A percentile compares a stretch with the other conserved stretches of the same genome.
phyloP scores from a whole-genome alignment of 2,888 invertebrate genomes.

The Andrena bicolor region DNA sequence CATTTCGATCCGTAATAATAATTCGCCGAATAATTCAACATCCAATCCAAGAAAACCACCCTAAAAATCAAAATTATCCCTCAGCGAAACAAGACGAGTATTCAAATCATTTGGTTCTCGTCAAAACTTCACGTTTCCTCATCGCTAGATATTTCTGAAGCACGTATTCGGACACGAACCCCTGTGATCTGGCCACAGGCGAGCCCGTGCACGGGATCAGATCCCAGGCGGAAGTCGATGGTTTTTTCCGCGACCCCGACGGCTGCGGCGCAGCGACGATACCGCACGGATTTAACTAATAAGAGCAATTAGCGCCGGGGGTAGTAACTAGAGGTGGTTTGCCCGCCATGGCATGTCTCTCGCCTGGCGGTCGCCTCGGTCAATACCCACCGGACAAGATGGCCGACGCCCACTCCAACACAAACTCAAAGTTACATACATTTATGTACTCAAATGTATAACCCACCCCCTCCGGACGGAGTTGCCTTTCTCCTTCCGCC shows the following conservation, averaged over 20 bases:
- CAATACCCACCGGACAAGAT: slow-evolving; percentile 86
- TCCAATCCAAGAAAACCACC: too few relatives aligned
- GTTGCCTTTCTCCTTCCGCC: slow-evolving; percentile 80
- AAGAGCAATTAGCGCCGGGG: slow-evolving; percentile 83
- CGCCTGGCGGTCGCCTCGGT: slow-evolving; percentile 83
- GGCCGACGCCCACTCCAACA: slow-evolving; percentile 85
- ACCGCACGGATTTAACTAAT: slow-evolving; percentile 77
- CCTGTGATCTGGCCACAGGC: neutral
- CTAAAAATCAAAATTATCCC: too few relatives aligned
- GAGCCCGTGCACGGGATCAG: slow-evolving; percentile 4
- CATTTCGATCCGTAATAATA: too few relatives aligned
- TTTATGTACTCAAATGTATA: slow-evolving; percentile 85
- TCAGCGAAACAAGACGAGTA: too few relatives aligned
- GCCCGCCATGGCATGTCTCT: slow-evolving; percentile 82
- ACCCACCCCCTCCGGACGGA: slow-evolving; percentile 80
- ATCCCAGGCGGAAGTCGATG: slow-evolving; percentile 9
- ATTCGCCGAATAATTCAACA: too few relatives aligned
- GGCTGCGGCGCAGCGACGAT: slow-evolving; percentile 41
- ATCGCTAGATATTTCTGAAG: neutral
- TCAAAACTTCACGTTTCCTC: neutral
- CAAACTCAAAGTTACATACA: slow-evolving; percentile 85
- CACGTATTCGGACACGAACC: neutral
- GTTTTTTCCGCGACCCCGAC: slow-evolving; percentile 27
- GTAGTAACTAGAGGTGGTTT: slow-evolving; percentile 81
- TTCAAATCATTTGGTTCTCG: too few relatives aligned